A percentile compares a stretch with the other conserved stretches of the same genome.
phyloP scores from a whole-genome alignment of 1,140 invertebrate genomes.

The Calephelis nemesis region DNA sequence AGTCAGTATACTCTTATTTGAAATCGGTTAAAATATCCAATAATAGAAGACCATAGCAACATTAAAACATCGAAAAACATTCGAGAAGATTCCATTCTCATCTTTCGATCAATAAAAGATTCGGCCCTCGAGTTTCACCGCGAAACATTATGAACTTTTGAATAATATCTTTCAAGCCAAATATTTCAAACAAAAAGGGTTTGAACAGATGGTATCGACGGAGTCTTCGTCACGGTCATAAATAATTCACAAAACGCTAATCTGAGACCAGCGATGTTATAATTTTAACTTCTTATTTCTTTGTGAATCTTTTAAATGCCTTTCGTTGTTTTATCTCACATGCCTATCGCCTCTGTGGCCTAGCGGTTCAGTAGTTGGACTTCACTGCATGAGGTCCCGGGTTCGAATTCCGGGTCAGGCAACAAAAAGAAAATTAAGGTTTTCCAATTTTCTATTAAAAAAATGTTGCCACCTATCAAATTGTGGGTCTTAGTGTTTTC shows the following conservation, averaged over 20 bases:
- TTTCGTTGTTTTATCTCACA: constrained; percentile 53
- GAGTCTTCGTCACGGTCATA: constrained; percentile 72
- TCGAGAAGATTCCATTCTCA: constrained; percentile 59
- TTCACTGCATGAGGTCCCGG: too few species aligned
- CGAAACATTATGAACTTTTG: constrained; percentile 73
- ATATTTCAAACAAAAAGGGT: constrained; percentile 74
- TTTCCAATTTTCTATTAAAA: too few species aligned
- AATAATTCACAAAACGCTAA: constrained; percentile 75
- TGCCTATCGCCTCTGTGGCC: constrained; percentile 35
- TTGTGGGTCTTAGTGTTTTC: too few species aligned
- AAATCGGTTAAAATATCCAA: constrained; percentile 23
- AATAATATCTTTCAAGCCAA: constrained; percentile 70
- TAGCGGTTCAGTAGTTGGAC: too few species aligned
- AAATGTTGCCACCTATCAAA: too few species aligned
- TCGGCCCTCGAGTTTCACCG: constrained; percentile 58
- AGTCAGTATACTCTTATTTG: neutral
- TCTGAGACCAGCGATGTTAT: constrained; percentile 68
- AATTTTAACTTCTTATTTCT: constrained; percentile 65
- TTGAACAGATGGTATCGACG: constrained; percentile 72
- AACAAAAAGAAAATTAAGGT: too few species aligned
- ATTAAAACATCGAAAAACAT: constrained; percentile 49
- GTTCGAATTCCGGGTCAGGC: too few species aligned
- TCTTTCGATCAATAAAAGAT: constrained; percentile 72
- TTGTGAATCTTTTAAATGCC: constrained; percentile 52
- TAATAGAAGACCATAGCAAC: constrained; percentile 43